Percentiles rank a stretch among this genome's conserved stretches.
Evolutionary conservation across 2,888 invertebrate genomes (phyloP).

Genomic region (Cryptus viduatorius): DNA sequence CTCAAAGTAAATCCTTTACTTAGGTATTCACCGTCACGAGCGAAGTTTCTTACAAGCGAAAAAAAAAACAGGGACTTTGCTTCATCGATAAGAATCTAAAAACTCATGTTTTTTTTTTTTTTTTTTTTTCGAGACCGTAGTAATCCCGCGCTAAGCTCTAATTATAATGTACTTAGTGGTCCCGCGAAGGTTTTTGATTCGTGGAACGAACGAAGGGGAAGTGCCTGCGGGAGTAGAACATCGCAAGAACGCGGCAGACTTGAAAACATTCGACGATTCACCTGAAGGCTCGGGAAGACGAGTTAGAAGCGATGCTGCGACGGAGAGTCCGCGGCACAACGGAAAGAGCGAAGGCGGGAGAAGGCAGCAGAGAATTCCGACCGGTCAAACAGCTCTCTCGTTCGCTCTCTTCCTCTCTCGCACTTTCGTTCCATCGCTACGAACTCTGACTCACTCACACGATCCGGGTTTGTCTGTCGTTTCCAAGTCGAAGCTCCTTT

Average conservation of each 20-base stretch:
- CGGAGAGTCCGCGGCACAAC: constrained; percentile 21
- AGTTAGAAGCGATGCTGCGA: constrained; percentile 43
- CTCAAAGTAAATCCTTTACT: not conserved
- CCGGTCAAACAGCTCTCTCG: constrained; percentile 74
- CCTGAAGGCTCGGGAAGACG: constrained; percentile 48
- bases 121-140: not conserved
- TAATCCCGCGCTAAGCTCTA: constrained; percentile 19
- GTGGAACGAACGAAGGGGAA: constrained; percentile 44
- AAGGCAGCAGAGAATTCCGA: constrained; percentile 74
- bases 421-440: constrained; percentile 54
- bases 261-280: constrained; percentile 60
- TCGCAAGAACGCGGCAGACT: not conserved
- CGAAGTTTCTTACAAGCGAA: not conserved
- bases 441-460: constrained; percentile 56
- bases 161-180: constrained; percentile 56
- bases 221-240: not conserved
- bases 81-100: not conserved
- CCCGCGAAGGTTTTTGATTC: constrained; percentile 43
- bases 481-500: constrained; percentile 20
- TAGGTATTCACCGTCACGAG: not conserved
- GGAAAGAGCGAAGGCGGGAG: constrained; percentile 62
- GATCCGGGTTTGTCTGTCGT: constrained; percentile 41
- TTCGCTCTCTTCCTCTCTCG: constrained; percentile 57
- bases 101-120: not conserved
- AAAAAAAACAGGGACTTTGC: not conserved